Evolutionary conservation across 1,140 invertebrate genomes (phyloP).

Genomic region (Musca vetustissima): DNA sequence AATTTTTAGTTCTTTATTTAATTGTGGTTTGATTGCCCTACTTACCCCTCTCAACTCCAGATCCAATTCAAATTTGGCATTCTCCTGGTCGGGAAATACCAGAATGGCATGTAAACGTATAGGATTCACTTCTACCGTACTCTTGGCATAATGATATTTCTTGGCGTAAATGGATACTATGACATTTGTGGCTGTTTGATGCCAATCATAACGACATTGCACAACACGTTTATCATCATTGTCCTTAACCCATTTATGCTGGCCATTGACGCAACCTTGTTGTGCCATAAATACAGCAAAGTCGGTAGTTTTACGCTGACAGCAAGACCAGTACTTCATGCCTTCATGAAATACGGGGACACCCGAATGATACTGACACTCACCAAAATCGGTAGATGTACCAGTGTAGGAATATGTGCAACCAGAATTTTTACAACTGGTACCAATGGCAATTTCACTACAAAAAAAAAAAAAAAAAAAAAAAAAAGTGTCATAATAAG

Average conservation of each 20-base stretch:
- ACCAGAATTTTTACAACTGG: constrained; percentile 84
- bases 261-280: constrained; percentile 78
- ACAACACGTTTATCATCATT: constrained; percentile 55
- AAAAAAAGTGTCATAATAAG: too few relatives aligned
- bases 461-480: constrained; percentile 3
- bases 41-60: constrained; percentile 80
- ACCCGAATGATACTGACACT: constrained; percentile 86
- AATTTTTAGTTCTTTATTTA: too few relatives aligned
- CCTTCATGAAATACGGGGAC: constrained; percentile 96
- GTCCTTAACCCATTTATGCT: constrained; percentile 85
- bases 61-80: constrained; percentile 76
- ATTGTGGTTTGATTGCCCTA: neutral
- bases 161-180: constrained; percentile 89
- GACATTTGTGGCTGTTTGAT: constrained; percentile 82
- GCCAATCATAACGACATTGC: constrained; percentile 89
- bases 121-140: constrained; percentile 80
- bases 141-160: constrained; percentile 78
- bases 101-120: constrained; percentile 77
- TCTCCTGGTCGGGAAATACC: constrained; percentile 76
- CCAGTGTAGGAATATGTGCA: constrained; percentile 77
- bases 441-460: constrained; percentile 68
- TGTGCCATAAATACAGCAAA: constrained; percentile 91
- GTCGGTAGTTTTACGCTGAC: constrained; percentile 89
- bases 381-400: constrained; percentile 63
- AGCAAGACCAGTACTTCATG: constrained; percentile 98